These are phyloP conservation scores for Tokudaia muenninki DNA, from an alignment of 2,797 vertebrate species.

Conservation along the genomic window DNA sequence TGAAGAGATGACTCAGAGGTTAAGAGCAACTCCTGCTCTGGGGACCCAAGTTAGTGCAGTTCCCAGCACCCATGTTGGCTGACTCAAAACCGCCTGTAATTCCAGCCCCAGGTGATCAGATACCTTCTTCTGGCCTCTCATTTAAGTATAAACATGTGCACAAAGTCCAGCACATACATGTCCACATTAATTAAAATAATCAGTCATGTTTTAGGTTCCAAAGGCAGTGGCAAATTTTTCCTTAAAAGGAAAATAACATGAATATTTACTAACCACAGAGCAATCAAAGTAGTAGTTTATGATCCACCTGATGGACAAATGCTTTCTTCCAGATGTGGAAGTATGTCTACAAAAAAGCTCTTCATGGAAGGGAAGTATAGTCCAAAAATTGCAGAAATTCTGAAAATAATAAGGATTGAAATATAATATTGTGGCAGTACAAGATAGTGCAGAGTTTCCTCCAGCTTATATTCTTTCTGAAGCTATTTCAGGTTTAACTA, in stretches of 20 bases:
- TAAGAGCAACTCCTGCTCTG: background rate
- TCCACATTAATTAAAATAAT: background rate
- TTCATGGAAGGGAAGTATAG: background rate
- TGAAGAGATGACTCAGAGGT: background rate
- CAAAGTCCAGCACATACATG: background rate
- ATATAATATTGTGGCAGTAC: background rate
- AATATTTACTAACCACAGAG: too few species aligned
- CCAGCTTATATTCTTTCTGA: background rate
- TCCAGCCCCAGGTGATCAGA: background rate
- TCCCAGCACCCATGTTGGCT: background rate
- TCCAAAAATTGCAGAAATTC: background rate
- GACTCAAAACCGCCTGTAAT: background rate
- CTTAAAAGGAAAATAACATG: background rate
- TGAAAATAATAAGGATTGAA: background rate
- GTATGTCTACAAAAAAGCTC: background rate
- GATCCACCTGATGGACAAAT: accelerated
- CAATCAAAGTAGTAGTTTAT: background rate
- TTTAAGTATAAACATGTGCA: background rate
- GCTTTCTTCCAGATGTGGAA: background rate
- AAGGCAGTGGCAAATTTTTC: accelerated
- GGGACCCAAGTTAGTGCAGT: background rate
- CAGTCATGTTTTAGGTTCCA: background rate
- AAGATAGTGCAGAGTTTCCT: background rate
- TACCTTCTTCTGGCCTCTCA: background rate
- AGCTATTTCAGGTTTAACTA: background rate